Evolutionary conservation across 2,797 vertebrate genomes (phyloP), one percentile per base, ranked within the genome.

Genomic region (Varecia variegata): DNA sequence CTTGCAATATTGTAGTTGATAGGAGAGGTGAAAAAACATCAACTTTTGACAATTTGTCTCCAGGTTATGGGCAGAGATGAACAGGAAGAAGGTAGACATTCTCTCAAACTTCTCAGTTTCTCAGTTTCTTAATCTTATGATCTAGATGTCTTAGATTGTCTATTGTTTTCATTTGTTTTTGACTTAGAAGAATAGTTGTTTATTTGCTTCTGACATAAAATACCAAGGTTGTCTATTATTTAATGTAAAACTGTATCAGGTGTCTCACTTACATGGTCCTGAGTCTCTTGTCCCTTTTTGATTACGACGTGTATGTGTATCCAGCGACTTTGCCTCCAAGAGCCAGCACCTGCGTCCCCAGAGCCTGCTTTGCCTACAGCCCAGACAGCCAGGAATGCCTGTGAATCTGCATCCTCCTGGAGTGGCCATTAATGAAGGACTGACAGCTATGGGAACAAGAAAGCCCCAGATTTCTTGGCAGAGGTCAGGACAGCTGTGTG

Each of bases 141-240:
- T 70, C 3, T 73, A 60, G 25, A 27, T 52, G 1, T 32, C 4
- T 4, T 35, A 32, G 20, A 0, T 52, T 90, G 2, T 70, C 15
- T 74, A 27, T 43, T 81, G 13, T 25, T 50, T 74, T 47, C 7
- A 38, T 70, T 70, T 18, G 38, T 43, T 77, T 80, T 35, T 74
- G 12, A 65, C 4, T 79, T 87, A 67, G 30, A 94, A 79, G 38
- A 62, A 4, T 23, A 43, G 21, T 35, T 45, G 7, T 52, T 79
- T 84, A 7, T 65, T 94, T 93, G 20, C 56, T 43, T 90, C 32
- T 43, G 1, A 60, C 58, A 6, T 87, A 65, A 83, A 88, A 47
- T 17, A 45, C 9, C 43, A 43, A n/a, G 2, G 3, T 1, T 9
- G 23, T 84, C 20, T 58, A 12, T 13, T 77, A 1, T 32, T 91